Percentiles rank a stretch among this genome's conserved stretches.
Evolutionary conservation across 2,888 invertebrate genomes (phyloP).

Genomic region (Ectemnius lituratus): DNA sequence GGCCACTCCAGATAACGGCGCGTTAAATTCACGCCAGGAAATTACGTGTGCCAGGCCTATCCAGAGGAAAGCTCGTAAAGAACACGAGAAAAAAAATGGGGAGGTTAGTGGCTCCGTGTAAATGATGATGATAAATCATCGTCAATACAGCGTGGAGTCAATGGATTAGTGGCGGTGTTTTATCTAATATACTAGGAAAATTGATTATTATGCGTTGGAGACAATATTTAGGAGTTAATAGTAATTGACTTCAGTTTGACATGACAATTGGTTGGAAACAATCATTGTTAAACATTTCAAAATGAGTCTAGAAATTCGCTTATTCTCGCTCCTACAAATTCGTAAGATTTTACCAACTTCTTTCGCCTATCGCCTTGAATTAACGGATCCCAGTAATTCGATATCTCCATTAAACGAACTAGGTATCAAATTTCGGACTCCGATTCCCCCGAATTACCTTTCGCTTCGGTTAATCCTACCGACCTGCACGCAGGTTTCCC

Average conservation of each 20-base stretch:
- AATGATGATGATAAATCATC: not conserved
- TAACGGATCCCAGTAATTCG: constrained; percentile 67
- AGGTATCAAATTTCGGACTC: constrained; percentile 66
- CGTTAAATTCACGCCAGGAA: not conserved
- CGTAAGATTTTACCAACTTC: constrained; percentile 60
- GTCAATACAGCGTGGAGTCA: too few species aligned
- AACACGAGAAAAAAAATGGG: not conserved
- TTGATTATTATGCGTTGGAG: not conserved
- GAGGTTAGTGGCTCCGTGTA: not conserved
- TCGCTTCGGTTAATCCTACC: constrained; percentile 58
- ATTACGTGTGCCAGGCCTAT: constrained; percentile 1
- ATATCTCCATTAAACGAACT: constrained; percentile 69
- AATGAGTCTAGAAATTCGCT: constrained; percentile 5
- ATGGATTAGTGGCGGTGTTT: not conserved
- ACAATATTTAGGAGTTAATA: not conserved
- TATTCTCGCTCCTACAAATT: constrained; percentile 53
- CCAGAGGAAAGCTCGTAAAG: not conserved
- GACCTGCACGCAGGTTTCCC: constrained; percentile 35
- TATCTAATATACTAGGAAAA: not conserved
- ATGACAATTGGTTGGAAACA: not conserved
- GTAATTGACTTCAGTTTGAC: too few species aligned
- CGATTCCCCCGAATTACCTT: constrained; percentile 63
- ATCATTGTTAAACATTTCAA: not conserved
- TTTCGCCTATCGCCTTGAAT: constrained; percentile 70
- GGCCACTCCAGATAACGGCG: not conserved